phyloP scores from a whole-genome alignment of 2,888 invertebrate genomes.

The Rhopalosiphum nymphaeae region DNA sequence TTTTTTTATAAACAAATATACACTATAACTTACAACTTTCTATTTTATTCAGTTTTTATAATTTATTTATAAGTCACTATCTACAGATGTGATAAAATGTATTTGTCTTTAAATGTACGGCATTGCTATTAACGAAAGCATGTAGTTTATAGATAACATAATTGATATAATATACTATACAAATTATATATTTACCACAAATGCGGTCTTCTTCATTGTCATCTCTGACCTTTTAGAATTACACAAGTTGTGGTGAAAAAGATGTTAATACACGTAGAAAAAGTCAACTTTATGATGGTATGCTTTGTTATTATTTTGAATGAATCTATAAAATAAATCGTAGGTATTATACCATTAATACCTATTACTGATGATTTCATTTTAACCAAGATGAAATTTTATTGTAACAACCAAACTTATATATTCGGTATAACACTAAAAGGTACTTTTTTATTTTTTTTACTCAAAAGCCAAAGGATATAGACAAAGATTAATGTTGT shows the following conservation, averaged over 20 bases:
- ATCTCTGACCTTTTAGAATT: background rate
- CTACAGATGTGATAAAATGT: background rate
- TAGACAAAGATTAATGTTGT: background rate
- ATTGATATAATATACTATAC: conserved; percentile 12
- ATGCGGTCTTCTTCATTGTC: background rate
- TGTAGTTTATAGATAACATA: background rate
- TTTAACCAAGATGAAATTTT: background rate
- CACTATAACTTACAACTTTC: background rate
- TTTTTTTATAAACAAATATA: background rate
- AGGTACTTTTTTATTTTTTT: background rate
- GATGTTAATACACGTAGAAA: background rate
- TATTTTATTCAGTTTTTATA: background rate
- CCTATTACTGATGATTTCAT: background rate
- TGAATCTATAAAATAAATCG: background rate
- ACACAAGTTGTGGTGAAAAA: background rate
- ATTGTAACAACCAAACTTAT: background rate
- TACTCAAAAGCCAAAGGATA: background rate
- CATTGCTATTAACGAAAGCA: background rate
- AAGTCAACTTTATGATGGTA: background rate
- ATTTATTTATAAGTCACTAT: background rate
- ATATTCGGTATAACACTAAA: background rate
- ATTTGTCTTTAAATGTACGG: background rate
- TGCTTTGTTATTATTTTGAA: background rate
- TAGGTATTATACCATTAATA: background rate
- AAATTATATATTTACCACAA: background rate